A percentile compares a stretch with the other conserved stretches of the same genome.
phyloP scores from a whole-genome alignment of 2,888 invertebrate genomes.

The Eilema sororculum region DNA sequence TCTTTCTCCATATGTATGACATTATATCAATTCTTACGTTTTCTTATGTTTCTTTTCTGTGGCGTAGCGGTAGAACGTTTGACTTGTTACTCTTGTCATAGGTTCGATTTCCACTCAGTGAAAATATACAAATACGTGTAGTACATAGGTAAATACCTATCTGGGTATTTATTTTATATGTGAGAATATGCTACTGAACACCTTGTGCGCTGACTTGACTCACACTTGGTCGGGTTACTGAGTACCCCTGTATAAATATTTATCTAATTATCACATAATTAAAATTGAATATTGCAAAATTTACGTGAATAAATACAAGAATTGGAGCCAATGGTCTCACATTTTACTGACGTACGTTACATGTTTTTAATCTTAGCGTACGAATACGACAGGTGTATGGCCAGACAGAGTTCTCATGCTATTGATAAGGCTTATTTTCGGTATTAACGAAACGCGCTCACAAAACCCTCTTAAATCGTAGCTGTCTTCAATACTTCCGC shows the following conservation, averaged over 20 bases:
- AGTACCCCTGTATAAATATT: background rate
- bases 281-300: too few species aligned
- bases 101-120: too few species aligned
- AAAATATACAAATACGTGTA: too few species aligned
- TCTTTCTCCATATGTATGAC: too few species aligned
- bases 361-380: background rate
- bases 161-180: too few species aligned
- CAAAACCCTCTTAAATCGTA: slow-evolving; percentile 16
- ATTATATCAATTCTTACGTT: too few species aligned
- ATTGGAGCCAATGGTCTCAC: background rate
- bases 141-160: too few species aligned
- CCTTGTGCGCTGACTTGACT: too few species aligned
- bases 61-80: too few species aligned
- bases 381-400: background rate
- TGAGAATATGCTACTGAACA: too few species aligned
- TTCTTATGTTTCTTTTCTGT: too few species aligned
- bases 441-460: slow-evolving; percentile 7
- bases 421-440: background rate
- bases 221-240: background rate
- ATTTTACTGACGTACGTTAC: background rate
- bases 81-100: too few species aligned
- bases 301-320: background rate
- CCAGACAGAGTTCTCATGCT: background rate
- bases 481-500: slow-evolving; percentile 18
- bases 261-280: background rate